Conservation (phyloP, 2,113 vertebrate species). For the Sitta europaea region DNA sequence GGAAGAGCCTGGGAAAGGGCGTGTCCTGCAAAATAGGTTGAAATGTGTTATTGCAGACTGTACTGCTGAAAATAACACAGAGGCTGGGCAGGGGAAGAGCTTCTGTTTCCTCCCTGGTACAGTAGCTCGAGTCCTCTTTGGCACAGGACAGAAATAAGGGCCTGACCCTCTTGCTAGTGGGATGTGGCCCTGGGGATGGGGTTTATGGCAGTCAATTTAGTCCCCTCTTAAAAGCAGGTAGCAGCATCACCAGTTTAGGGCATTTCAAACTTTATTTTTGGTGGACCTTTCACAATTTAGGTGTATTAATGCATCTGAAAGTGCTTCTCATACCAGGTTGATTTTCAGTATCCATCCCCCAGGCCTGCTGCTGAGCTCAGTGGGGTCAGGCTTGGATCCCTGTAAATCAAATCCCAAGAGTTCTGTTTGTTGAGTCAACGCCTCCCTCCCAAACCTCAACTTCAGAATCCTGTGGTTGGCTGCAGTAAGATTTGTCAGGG, state of each 20-base stretch:
- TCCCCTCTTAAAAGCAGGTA: background rate
- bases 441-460: background rate
- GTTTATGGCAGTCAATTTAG: background rate
- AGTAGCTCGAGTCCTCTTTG: background rate
- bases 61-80: background rate
- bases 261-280: background rate
- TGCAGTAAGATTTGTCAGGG: background rate
- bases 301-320: rapidly evolving
- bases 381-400: background rate
- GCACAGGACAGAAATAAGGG: background rate
- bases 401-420: background rate
- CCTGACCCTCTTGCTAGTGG: background rate
- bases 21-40: background rate
- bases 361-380: background rate
- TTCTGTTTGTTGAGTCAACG: background rate
- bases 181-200: background rate
- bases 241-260: too few species aligned
- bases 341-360: background rate
- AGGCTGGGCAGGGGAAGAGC: background rate
- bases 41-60: background rate
- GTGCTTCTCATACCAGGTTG: background rate
- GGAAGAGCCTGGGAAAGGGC: conserved; percentile 38
- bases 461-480: background rate
- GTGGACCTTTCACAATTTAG: background rate
- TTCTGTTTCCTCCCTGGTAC: background rate